phyloP scores from a whole-genome alignment of 2,797 vertebrate species.

The Halcyon smyrnensis region DNA sequence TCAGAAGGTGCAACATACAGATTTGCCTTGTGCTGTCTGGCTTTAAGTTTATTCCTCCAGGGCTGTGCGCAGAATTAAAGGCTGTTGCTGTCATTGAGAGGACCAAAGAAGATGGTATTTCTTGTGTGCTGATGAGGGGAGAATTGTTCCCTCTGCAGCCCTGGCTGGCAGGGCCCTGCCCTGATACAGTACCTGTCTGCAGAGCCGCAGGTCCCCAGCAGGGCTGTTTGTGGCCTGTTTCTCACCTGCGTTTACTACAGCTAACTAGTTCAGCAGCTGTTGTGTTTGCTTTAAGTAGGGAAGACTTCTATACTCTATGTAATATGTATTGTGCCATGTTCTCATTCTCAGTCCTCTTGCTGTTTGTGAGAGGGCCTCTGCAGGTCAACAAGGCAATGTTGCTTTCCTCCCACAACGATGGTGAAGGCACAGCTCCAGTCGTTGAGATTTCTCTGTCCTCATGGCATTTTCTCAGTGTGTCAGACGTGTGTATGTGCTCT shows the following conservation, averaged over 20 bases:
- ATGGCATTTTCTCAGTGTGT: not conserved
- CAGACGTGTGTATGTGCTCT: not conserved
- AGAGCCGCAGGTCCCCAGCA: not conserved
- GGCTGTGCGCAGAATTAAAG: not conserved
- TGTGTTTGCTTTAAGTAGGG: not conserved
- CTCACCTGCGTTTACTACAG: not conserved
- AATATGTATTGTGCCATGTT: rapidly evolving
- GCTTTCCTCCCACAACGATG: not conserved
- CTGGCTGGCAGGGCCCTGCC: not conserved
- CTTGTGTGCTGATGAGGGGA: not conserved
- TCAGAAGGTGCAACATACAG: not conserved
- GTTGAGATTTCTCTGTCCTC: not conserved
- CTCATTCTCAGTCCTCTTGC: not conserved
- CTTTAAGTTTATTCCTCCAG: not conserved
- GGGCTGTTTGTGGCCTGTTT: not conserved
- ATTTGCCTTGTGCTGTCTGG: not conserved
- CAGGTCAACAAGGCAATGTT: not conserved
- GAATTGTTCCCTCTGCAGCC: not conserved
- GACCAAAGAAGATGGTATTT: not conserved
- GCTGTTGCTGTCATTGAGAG: not conserved
- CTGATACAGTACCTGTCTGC: not conserved
- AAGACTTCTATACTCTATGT: not conserved
- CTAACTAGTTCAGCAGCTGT: not conserved
- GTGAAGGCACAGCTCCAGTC: not conserved
- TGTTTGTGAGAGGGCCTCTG: not conserved